phyloP scores from a whole-genome alignment of 53 echinoderm and acorn worm genomes.

The Pentamera pediparva region DNA sequence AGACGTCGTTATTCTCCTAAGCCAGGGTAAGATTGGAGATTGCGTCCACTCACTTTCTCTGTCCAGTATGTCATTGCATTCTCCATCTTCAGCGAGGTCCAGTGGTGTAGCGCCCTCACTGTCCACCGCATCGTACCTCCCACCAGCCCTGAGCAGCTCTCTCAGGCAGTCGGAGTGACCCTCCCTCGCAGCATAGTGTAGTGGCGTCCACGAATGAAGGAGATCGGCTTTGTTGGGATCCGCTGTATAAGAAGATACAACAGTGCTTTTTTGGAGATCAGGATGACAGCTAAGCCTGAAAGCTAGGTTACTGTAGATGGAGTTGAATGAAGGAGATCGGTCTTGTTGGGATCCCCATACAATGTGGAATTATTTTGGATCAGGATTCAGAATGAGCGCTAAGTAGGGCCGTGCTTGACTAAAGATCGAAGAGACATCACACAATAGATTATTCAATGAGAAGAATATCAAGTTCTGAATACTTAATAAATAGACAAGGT shows the following conservation, averaged over 20 bases:
- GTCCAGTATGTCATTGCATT: constrained; percentile 71
- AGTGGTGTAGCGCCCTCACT: constrained; percentile 58
- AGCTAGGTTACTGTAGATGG: too few relatives aligned
- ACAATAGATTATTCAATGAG: neutral
- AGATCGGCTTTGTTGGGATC: constrained; percentile 73
- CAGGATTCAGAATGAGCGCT: too few relatives aligned
- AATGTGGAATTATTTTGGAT: too few relatives aligned
- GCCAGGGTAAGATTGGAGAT: neutral
- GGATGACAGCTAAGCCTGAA: too few relatives aligned
- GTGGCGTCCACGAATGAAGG: constrained; percentile 68
- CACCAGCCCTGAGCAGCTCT: constrained; percentile 73
- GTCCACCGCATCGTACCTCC: constrained; percentile 59
- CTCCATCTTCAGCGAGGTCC: constrained; percentile 65
- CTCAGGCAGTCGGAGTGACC: constrained; percentile 76
- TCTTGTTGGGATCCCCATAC: too few relatives aligned
- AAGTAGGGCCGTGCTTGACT: too few relatives aligned
- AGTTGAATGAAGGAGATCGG: too few relatives aligned
- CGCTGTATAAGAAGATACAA: constrained; percentile 34
- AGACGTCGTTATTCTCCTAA: neutral
- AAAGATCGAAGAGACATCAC: too few relatives aligned
- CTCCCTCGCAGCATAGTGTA: constrained; percentile 87
- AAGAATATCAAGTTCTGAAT: too few relatives aligned
- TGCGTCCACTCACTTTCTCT: constrained; percentile 65
- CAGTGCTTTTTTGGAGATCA: too few relatives aligned
- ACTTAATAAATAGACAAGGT: too few relatives aligned